Percentiles rank a stretch among this genome's conserved stretches.
Conservation (phyloP, 2,797 vertebrate genomes). For the Melanotaenia pygmaea region DNA sequence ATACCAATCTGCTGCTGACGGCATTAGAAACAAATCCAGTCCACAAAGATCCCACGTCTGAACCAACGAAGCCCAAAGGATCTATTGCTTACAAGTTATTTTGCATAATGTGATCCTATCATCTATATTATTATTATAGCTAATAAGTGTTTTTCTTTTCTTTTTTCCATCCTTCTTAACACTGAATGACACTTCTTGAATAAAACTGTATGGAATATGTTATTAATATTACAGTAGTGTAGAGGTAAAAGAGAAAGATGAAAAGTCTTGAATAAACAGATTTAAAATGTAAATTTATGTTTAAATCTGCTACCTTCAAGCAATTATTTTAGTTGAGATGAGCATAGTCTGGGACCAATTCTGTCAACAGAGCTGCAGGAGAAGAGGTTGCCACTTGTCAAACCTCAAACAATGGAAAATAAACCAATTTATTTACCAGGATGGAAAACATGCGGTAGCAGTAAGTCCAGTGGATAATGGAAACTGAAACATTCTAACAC, state of each 20-base stretch:
- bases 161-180: neutral
- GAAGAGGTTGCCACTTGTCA: neutral
- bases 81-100: neutral
- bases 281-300: neutral
- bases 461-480: neutral
- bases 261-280: neutral
- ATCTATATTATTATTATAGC: neutral
- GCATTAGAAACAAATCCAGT: neutral
- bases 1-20: neutral
- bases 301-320: neutral
- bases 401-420: neutral
- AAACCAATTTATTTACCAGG: neutral
- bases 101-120: neutral
- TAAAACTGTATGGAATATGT: neutral
- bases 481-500: neutral
- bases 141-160: neutral
- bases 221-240: neutral
- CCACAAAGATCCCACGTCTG: neutral
- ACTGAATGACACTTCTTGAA: neutral
- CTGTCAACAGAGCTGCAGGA: neutral
- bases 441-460: neutral
- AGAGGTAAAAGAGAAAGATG: neutral
- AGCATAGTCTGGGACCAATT: neutral
- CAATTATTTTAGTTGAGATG: neutral
- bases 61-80: neutral